Base-by-base conservation (phyloP, 2,888 invertebrate genomes). In the Drosophila anomalipes region DNA sequence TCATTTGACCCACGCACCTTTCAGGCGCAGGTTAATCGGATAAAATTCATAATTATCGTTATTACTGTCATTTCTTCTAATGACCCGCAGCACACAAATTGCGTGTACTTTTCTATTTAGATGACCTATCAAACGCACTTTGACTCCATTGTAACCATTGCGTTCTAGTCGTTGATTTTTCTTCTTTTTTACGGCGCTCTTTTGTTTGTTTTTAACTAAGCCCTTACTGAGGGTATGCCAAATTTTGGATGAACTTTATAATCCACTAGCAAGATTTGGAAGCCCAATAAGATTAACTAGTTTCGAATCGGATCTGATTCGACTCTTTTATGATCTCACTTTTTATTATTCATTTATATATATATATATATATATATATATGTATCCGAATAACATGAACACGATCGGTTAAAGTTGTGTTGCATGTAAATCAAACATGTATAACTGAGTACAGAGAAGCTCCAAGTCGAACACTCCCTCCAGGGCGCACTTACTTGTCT, bases 41-140 rank as follows among this genome's bases (percentile, higher is more conserved):
- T 92, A 93, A 92, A 92, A 93, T 92, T 93, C 93, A 93, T 92
- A 93, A 92, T 93, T 93, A 93, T 92, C 86, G 93, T 92, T 93
- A 92, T 93, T 93, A 93, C 92, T 90, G 91, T 91, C 91, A 91
- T 92, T 92, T 91, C 82, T 89, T 84, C 86, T 82, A 89, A 88
- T 86, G 89, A 82, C 89, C 77, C 64, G 59, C 68, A 32, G 60
- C 66, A 60, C 82, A 74, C 76, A 79, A 81, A 82, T 91, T 91
- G 92, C 92, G 92, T 92, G 92, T 84, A 85, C 82, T 83, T 91
- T 91, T 86, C 89, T 91, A 92, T 92, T 92, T 91, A 84, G 92
- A 89, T 91, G 86, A 86, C 81, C 86, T 91, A 91, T 92, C 92
- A 90, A 87, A 89, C 87, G 87, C 87, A 87, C 74, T 87, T 83